phyloP scores from a whole-genome alignment of 2,888 invertebrate species.

The Xanthorhoe spadicearia region DNA sequence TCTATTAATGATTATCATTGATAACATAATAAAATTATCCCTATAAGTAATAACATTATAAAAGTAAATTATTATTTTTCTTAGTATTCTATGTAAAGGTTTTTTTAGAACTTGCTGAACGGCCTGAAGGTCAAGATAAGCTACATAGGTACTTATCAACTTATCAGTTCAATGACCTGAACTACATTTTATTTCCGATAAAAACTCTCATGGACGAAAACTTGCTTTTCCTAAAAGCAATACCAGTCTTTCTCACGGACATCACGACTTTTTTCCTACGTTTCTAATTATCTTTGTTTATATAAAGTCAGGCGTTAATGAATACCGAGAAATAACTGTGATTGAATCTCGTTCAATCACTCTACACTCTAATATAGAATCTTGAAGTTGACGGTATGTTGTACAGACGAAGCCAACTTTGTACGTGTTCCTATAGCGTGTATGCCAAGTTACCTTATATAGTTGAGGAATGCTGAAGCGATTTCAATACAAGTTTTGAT shows the following conservation, averaged over 20 bases:
- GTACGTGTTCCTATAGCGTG: constrained; percentile 43
- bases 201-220: constrained; percentile 1
- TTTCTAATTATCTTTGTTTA: constrained; percentile 30
- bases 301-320: constrained; percentile 28
- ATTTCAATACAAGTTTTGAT: constrained; percentile 62
- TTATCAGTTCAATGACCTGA: constrained; percentile 7
- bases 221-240: constrained; percentile 12
- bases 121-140: too few relatives aligned
- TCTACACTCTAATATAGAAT: constrained; percentile 31
- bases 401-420: constrained; percentile 39
- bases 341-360: constrained; percentile 31
- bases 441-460: constrained; percentile 59
- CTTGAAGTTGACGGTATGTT: constrained; percentile 34
- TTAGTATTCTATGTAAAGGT: too few relatives aligned
- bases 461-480: constrained; percentile 64
- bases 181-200: constrained; percentile 1
- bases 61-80: too few relatives aligned
- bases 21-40: too few relatives aligned
- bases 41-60: too few relatives aligned
- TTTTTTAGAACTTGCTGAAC: too few relatives aligned
- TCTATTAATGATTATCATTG: too few relatives aligned
- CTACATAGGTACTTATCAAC: not conserved
- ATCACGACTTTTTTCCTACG: constrained; percentile 13
- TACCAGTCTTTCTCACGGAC: constrained; percentile 18
- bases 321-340: constrained; percentile 34